phyloP scores from a whole-genome alignment of 2,113 vertebrate genomes.

The Solenodon paradoxus region DNA sequence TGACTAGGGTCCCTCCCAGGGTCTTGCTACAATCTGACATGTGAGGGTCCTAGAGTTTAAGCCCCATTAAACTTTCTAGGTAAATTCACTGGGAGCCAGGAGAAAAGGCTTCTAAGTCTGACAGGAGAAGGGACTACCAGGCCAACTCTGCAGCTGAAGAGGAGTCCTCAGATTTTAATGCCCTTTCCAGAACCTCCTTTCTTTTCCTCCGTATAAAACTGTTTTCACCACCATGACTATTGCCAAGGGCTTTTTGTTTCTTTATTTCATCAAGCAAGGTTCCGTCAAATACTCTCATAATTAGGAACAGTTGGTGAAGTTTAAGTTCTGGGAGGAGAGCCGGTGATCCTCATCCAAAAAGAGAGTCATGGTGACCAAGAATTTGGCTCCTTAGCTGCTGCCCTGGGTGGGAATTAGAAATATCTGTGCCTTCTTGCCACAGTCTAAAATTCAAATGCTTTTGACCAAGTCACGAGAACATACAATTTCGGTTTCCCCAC shows the following conservation, averaged over 20 bases:
- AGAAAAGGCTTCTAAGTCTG: background rate
- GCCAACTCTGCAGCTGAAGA: background rate
- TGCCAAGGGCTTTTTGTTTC: slow-evolving; percentile 48
- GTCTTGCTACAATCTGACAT: background rate
- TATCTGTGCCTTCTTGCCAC: background rate
- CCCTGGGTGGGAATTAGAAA: background rate
- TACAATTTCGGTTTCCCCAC: background rate
- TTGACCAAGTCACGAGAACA: background rate
- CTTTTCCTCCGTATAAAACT: background rate
- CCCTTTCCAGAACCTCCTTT: background rate
- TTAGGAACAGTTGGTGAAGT: slow-evolving; percentile 53
- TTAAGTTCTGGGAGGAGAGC: background rate
- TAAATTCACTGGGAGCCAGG: background rate
- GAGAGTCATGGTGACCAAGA: slow-evolving; percentile 1
- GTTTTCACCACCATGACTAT: slow-evolving; percentile 15
- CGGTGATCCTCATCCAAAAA: background rate
- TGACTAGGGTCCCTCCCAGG: background rate
- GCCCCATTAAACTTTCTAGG: background rate
- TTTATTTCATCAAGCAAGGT: slow-evolving; percentile 46
- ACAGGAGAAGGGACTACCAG: background rate
- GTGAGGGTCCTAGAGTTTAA: background rate
- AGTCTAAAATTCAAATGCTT: background rate
- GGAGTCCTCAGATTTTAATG: background rate
- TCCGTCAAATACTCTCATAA: slow-evolving; percentile 37
- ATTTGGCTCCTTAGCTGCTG: background rate